These are phyloP conservation scores for Campopleginae sp. DNA, from an alignment of 2,888 invertebrate genomes.

Conservation along the genomic window DNA sequence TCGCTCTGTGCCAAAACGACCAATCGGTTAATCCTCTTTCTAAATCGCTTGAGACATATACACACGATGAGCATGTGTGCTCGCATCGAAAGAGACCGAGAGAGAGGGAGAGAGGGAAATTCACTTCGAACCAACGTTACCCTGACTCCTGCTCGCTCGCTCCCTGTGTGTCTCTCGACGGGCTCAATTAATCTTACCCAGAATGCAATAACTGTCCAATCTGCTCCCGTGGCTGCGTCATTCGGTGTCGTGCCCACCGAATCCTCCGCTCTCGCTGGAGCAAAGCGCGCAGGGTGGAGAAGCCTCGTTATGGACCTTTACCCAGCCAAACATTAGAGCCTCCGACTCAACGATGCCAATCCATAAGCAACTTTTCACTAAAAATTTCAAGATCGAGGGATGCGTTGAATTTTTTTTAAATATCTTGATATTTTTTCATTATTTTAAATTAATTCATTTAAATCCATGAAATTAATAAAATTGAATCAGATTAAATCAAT, in stretches of 20 bases:
- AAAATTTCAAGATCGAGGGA: not conserved
- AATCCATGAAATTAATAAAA: too few relatives aligned
- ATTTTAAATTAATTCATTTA: too few relatives aligned
- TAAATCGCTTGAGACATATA: slow-evolving; percentile 76
- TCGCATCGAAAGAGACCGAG: slow-evolving; percentile 41
- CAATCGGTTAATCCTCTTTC: slow-evolving; percentile 83
- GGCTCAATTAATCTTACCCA: slow-evolving; percentile 84
- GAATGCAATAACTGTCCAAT: slow-evolving; percentile 85
- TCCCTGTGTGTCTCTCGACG: slow-evolving; percentile 27
- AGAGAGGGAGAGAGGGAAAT: slow-evolving; percentile 47
- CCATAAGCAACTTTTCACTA: not conserved
- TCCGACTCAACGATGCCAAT: not conserved
- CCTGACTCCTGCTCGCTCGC: slow-evolving; percentile 34
- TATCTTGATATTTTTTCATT: too few relatives aligned
- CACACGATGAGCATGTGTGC: slow-evolving; percentile 22
- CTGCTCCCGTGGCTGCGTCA: slow-evolving; percentile 82
- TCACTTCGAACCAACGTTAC: slow-evolving; percentile 42
- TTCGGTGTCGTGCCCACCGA: slow-evolving; percentile 68
- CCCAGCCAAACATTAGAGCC: not conserved
- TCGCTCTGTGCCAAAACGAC: slow-evolving; percentile 66
- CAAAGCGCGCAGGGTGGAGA: not conserved
- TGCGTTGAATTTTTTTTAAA: too few relatives aligned
- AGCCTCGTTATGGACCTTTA: slow-evolving; percentile 41
- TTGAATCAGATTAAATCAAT: too few relatives aligned
- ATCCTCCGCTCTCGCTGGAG: not conserved